Percentiles rank a stretch among this genome's conserved stretches.
These are phyloP conservation scores for Lethrus apterus DNA, from an alignment of 1,140 invertebrate species.

Conservation along the genomic window DNA sequence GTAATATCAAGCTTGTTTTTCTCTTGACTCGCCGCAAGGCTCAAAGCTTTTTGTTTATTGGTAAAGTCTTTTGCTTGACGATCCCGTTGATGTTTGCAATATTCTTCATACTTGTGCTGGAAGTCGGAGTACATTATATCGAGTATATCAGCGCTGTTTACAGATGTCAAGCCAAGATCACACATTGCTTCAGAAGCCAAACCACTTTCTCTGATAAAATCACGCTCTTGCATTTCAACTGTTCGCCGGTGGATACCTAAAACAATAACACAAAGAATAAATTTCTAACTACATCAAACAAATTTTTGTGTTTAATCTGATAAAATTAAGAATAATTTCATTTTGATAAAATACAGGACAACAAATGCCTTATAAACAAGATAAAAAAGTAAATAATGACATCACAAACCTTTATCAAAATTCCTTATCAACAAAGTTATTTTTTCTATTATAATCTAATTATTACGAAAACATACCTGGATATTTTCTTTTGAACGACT, in stretches of 20 bases:
- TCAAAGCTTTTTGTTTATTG: slow-evolving; percentile 55
- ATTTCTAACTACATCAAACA: neutral
- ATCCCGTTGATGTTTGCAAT: slow-evolving; percentile 73
- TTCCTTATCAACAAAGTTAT: too few species aligned
- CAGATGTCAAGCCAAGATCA: slow-evolving; percentile 87
- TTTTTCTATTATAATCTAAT: too few species aligned
- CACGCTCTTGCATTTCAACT: slow-evolving; percentile 83
- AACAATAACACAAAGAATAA: neutral
- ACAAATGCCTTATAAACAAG: too few species aligned
- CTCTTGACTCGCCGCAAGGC: slow-evolving; percentile 35
- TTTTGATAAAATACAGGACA: too few species aligned
- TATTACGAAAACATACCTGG: slow-evolving; percentile 52
- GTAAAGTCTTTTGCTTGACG: slow-evolving; percentile 66
- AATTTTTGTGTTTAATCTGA: too few species aligned
- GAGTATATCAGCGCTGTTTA: slow-evolving; percentile 83
- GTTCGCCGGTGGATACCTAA: slow-evolving; percentile 59
- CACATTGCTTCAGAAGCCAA: slow-evolving; percentile 87
- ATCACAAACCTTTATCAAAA: too few species aligned
- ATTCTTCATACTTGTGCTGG: slow-evolving; percentile 91
- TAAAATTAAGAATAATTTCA: too few species aligned
- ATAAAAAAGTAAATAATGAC: too few species aligned
- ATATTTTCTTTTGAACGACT: slow-evolving; percentile 93
- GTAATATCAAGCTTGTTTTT: slow-evolving; percentile 60
- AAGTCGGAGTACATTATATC: slow-evolving; percentile 94
- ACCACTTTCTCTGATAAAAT: slow-evolving; percentile 76